These are phyloP conservation scores for Drosophila paulistorum DNA, from an alignment of 1,140 invertebrate species.

Conservation along the genomic window DNA sequence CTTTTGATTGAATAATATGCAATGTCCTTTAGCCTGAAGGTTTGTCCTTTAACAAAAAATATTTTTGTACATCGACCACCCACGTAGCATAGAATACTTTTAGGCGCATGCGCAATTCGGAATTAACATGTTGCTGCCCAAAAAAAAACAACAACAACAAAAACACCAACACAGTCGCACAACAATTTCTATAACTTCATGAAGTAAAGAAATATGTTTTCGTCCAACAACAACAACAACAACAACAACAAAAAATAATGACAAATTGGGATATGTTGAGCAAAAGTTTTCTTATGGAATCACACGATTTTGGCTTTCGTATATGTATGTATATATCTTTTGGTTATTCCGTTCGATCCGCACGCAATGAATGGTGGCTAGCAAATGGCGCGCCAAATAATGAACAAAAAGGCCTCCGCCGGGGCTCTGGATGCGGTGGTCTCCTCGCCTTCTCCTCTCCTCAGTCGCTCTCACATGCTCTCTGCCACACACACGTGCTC, in stretches of 20 bases:
- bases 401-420: slow-evolving; percentile 60
- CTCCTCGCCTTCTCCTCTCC: not conserved
- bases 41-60: slow-evolving; percentile 59
- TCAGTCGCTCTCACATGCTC: not conserved
- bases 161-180: not conserved
- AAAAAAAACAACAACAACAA: slow-evolving; percentile 15
- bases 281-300: not conserved
- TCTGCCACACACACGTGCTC: slow-evolving; percentile 8
- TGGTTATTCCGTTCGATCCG: slow-evolving; percentile 53
- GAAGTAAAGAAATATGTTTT: slow-evolving; percentile 10
- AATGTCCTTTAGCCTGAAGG: slow-evolving; percentile 64
- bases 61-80: slow-evolving; percentile 45
- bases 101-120: slow-evolving; percentile 67
- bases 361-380: slow-evolving; percentile 67
- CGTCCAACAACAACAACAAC: no score
- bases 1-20: slow-evolving; percentile 55
- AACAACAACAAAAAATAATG: no score
- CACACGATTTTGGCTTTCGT: slow-evolving; percentile 13
- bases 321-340: slow-evolving; percentile 39
- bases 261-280: not conserved
- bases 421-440: slow-evolving; percentile 62
- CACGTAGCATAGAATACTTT: slow-evolving; percentile 70
- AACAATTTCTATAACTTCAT: slow-evolving; percentile 8
- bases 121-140: slow-evolving; percentile 68
- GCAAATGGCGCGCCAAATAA: slow-evolving; percentile 75